Evolutionary conservation across 2,113 vertebrate genomes (phyloP).

Genomic region (Myrmecobius fasciatus): DNA sequence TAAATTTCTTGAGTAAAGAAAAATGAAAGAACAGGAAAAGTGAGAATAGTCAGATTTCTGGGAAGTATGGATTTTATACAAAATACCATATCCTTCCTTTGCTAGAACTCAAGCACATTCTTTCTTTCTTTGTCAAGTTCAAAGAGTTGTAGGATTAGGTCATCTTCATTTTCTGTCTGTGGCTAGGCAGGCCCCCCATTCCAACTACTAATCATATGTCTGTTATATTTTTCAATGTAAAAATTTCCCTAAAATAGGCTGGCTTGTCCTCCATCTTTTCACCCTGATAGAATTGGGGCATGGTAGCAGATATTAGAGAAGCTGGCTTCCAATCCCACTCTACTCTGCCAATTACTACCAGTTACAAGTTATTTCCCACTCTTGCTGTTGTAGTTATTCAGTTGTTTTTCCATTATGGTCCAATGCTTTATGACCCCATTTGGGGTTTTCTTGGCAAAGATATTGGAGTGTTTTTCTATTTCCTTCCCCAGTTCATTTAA

Average conservation of each 20-base stretch:
- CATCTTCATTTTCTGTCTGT: not conserved
- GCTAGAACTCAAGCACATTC: not conserved
- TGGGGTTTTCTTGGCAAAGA: too few relatives aligned
- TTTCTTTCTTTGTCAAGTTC: not conserved
- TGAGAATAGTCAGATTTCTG: not conserved
- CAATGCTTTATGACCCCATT: too few relatives aligned
- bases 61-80: not conserved
- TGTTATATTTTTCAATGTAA: not conserved
- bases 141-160: not conserved
- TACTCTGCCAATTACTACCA: not conserved
- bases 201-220: not conserved
- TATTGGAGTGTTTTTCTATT: too few relatives aligned
- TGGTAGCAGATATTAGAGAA: not conserved
- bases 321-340: not conserved
- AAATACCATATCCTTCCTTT: not conserved
- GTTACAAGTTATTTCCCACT: not conserved
- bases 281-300: not conserved
- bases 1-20: not conserved
- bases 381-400: too few relatives aligned
- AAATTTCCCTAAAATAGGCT: not conserved
- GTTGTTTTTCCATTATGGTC: too few relatives aligned
- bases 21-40: not conserved
- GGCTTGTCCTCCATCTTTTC: not conserved
- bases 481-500: too few relatives aligned
- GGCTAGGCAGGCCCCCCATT: not conserved